Base-by-base conservation (phyloP, 2,888 invertebrate species). In the Synanthedon formicaeformis region DNA sequence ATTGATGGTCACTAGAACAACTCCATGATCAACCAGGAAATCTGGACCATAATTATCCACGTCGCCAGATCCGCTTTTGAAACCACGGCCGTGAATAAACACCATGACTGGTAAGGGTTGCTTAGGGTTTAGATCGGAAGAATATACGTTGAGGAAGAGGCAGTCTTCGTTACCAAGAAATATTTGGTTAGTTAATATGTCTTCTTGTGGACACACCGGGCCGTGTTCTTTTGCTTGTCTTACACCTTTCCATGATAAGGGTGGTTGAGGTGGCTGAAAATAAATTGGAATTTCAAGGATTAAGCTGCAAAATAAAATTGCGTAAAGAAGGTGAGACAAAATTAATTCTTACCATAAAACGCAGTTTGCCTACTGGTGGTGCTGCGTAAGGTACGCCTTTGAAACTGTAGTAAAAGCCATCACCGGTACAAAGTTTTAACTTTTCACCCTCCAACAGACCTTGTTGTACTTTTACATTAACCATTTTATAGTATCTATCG, bases 1-100 rank as follows among this genome's bases (percentile, higher is more conserved):
- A 62, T 90, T 90, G 2, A 90, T 65, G 0, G 90, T 90, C 0
- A 90, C 89, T 14, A 90, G 60, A 1, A 90, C 69, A 0, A 90
- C 76, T 56, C 83, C 79, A 62, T 89, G 84, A 5, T 78, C 71
- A 10, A 90, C 81, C 12, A 90, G 64, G 58, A 87, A 89, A 55
- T 89, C 88, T 2, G 90, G 89, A 0, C 90, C 90, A 55, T 87
- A 89, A 4, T 80, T 62, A 40, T 82, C 78, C 58, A 89, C 79
- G 2, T 49, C 12, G 16, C 49, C 49, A 49, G 27, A 41, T 73
- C 75, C 76, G 10, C 65, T 69, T 52, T 65, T 66, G 54, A 63
- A 78, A 0, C 64, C 69, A 3, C 77, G 73, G 48, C 76, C 76
- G 41, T 78, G 77, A n/a, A 81, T 73, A 55, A 69, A 78, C 11